Percentiles rank a stretch among this genome's conserved stretches.
phyloP scores from a whole-genome alignment of 2,113 vertebrate genomes.

The Prionailurus viverrinus region DNA sequence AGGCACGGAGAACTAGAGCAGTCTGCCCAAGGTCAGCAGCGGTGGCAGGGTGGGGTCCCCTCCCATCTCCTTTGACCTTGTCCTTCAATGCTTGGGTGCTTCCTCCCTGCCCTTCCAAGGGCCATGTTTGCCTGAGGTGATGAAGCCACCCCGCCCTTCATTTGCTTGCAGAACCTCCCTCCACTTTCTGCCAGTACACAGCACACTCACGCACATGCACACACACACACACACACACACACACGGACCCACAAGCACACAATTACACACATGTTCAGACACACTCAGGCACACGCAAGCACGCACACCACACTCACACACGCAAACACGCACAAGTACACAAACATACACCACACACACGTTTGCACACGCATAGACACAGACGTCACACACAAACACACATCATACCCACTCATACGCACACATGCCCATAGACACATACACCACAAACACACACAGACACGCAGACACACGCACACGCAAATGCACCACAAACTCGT shows the following conservation, averaged over 20 bases:
- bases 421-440: background rate
- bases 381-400: no score
- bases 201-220: background rate
- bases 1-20: background rate
- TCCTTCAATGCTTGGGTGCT: background rate
- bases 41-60: background rate
- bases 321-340: background rate
- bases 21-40: background rate
- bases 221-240: fast-evolving
- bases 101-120: background rate
- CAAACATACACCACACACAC: background rate
- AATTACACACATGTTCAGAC: background rate
- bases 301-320: background rate
- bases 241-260: background rate
- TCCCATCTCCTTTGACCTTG: background rate
- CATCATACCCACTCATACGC: background rate
- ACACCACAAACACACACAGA: background rate
- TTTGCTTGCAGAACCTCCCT: background rate
- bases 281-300: background rate
- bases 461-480: fast-evolving
- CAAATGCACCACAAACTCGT: background rate
- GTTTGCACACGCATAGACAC: background rate
- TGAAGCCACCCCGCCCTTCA: background rate
- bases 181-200: background rate
- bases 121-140: background rate